Evolutionary conservation across 2,888 invertebrate species (phyloP).

Genomic region (Neoaliturus tenellus): DNA sequence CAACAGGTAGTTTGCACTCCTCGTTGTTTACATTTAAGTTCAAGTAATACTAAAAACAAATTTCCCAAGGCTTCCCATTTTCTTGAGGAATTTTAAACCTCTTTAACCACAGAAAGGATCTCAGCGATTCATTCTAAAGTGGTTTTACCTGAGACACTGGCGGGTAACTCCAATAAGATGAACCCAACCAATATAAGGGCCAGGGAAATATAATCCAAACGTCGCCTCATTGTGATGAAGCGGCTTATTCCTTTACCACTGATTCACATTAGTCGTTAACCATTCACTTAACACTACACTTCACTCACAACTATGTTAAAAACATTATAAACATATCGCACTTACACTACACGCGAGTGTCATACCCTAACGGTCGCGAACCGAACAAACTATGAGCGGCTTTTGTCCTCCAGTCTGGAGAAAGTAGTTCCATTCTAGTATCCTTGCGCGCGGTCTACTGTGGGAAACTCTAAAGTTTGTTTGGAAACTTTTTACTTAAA

Average conservation of each 20-base stretch:
- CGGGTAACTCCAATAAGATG: conserved; percentile 60
- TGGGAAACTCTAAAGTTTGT: conserved; percentile 55
- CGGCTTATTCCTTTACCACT: conserved; percentile 59
- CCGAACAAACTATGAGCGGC: conserved; percentile 58
- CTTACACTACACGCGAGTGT: conserved; percentile 45
- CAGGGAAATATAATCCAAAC: conserved; percentile 64
- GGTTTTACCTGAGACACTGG: conserved; percentile 62
- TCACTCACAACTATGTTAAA: conserved; percentile 49
- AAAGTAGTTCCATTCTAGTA: conserved; percentile 50
- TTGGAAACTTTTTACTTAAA: conserved; percentile 7
- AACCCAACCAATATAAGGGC: conserved; percentile 56
- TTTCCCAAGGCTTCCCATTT: too few relatives aligned
- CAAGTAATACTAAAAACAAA: background rate
- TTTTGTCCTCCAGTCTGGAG: conserved; percentile 58
- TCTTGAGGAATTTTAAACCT: too few relatives aligned
- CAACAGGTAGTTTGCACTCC: background rate
- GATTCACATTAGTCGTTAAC: conserved; percentile 63
- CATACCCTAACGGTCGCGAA: conserved; percentile 57
- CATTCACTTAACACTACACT: conserved; percentile 58
- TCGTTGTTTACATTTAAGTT: background rate
- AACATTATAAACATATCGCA: conserved; percentile 35
- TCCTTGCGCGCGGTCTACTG: conserved; percentile 55
- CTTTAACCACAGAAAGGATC: too few relatives aligned
- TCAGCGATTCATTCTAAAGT: background rate
- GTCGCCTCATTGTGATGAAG: conserved; percentile 65